These are phyloP conservation scores for Malthinus seriepunctatus DNA, from an alignment of 2,888 invertebrate species.

Conservation along the genomic window DNA sequence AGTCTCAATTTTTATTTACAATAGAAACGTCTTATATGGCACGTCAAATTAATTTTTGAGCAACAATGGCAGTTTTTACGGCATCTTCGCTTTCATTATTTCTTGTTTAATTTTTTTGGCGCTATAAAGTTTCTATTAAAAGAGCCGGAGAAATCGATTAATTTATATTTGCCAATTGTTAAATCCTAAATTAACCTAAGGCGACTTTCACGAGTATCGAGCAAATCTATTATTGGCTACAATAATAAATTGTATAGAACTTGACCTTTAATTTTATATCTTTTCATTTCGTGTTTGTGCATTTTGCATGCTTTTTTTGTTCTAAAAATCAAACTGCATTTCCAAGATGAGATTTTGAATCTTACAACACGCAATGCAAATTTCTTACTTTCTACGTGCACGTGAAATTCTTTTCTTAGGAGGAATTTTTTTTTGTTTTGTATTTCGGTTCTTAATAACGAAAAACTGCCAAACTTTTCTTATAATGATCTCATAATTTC, in stretches of 20 bases:
- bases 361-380: no score
- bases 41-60: not conserved
- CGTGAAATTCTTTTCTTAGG: no score
- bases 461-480: constrained; percentile 1
- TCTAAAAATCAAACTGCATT: no score
- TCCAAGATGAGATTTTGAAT: no score
- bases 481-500: constrained; percentile 2
- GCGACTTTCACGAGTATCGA: constrained; percentile 10
- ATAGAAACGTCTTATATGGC: not conserved
- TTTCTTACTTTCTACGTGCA: no score
- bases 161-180: not conserved
- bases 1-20: not conserved
- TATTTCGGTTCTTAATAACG: not conserved
- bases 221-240: constrained; percentile 11
- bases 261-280: constrained; percentile 11
- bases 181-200: not conserved
- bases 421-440: not conserved
- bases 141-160: not conserved
- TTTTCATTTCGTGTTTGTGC: not conserved
- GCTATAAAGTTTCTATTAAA: no score
- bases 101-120: no score
- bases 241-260: constrained; percentile 2
- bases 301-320: not conserved
- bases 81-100: no score
- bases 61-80: not conserved